Evolutionary conservation across 2,888 invertebrate genomes (phyloP), one percentile per base, ranked within the genome.

Genomic region (Ectemnius cavifrons): DNA sequence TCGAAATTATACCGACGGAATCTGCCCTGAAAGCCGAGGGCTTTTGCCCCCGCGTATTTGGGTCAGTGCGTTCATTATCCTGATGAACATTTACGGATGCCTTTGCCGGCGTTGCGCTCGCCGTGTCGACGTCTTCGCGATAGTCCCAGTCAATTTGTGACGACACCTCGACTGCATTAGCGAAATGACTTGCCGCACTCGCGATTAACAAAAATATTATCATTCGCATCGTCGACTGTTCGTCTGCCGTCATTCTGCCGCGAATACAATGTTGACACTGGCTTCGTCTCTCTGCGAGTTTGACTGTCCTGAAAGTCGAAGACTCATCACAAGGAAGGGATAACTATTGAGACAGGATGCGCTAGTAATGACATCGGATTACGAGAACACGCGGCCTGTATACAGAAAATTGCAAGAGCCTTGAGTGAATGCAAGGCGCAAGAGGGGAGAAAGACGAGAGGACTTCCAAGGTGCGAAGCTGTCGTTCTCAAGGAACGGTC

Each of bases 141-240:
- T 78, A 79, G n/a, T 75, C 81, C 4, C 87, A 70, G 46, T 78
- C 80, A 28, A 87, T 78, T 63, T 85, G 83, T n/a, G 87, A 84
- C 0, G 84, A 85, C 56, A 87, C 67, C 65, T 77, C 56, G n/a
- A 62, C 23, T 14, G 80, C 65, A 77, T 78, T 62, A 77, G 70
- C 4, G 73, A 84, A 49, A 85, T 73, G 64, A 2, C 58, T 37
- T 6, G 23, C 16, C 8, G 37, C 37, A 3, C 46, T 18, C 13
- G 61, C 45, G 62, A 49, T 18, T 4, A 63, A 20, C n/a, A 60
- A 49, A 13, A 46, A 45, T 1, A 28, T 14, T 18, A 69, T n/a
- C 49, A 69, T 20, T 5, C 47, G 45, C 18, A 18, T 65, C 49
- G 28, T 56, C 46, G 52, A 49, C 45, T 2, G 67, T 56, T 45